Conservation (phyloP, 2,113 vertebrate genomes). For the Halcyon senegalensis region DNA sequence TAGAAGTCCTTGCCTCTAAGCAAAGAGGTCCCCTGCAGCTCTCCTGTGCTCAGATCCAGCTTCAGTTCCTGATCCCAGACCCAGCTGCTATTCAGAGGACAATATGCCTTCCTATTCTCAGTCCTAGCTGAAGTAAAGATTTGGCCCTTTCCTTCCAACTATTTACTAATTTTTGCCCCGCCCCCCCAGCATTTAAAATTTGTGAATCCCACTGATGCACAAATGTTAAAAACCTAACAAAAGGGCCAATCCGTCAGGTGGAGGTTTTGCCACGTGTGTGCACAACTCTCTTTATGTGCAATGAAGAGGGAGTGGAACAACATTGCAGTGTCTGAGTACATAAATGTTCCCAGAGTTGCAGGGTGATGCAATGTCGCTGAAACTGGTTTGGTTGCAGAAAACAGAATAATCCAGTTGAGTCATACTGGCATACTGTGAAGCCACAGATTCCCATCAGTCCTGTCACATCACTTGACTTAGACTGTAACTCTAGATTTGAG, state of each 20-base stretch:
- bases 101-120: neutral
- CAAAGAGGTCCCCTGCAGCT: neutral
- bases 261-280: rapidly evolving
- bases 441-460: neutral
- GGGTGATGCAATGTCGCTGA: neutral
- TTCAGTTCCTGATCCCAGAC: neutral
- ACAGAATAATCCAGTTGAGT: neutral
- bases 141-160: neutral
- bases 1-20: neutral
- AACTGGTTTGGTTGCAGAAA: neutral
- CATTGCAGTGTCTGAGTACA: neutral
- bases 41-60: neutral
- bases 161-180: neutral
- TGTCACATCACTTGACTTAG: neutral
- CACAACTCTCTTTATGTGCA: neutral
- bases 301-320: neutral
- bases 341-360: neutral
- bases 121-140: neutral
- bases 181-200: neutral
- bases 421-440: neutral
- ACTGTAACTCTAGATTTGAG: neutral
- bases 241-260: neutral
- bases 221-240: neutral
- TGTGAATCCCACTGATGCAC: neutral
- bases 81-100: neutral